phyloP scores from a whole-genome alignment of 2,888 invertebrate genomes.

The Reticulitermes lucifugus region DNA sequence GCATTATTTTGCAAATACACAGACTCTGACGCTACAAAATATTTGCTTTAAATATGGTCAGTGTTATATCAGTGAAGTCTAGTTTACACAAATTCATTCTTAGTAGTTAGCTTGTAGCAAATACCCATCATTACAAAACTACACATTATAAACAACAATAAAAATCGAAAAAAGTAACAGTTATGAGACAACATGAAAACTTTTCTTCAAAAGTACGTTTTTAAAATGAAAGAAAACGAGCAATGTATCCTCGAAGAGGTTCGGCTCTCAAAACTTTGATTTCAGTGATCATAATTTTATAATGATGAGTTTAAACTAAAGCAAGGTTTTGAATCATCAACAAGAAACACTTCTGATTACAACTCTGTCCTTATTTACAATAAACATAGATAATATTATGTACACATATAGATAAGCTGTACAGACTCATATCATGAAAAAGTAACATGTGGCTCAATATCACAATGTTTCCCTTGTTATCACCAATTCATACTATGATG shows the following conservation, averaged over 20 bases:
- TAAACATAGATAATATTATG: constrained; percentile 14
- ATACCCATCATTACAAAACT: neutral
- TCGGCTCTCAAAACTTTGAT: neutral
- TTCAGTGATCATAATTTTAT: neutral
- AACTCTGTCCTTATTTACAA: constrained; percentile 28
- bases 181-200: too few relatives aligned
- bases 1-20: too few relatives aligned
- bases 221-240: too few relatives aligned
- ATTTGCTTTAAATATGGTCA: too few relatives aligned
- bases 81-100: neutral
- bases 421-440: constrained; percentile 18
- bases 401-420: constrained; percentile 27
- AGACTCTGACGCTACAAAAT: too few relatives aligned
- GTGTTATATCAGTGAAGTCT: neutral
- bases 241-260: neutral
- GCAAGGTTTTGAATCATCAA: neutral
- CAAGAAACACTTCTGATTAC: constrained; percentile 5
- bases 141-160: neutral
- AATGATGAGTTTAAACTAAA: neutral
- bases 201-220: too few relatives aligned
- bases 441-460: constrained; percentile 20
- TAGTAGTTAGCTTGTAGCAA: neutral
- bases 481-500: neutral
- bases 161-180: too few relatives aligned
- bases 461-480: constrained; percentile 6